phyloP scores from a whole-genome alignment of 2,888 invertebrate genomes.

The Sarcophaga rosellei region DNA sequence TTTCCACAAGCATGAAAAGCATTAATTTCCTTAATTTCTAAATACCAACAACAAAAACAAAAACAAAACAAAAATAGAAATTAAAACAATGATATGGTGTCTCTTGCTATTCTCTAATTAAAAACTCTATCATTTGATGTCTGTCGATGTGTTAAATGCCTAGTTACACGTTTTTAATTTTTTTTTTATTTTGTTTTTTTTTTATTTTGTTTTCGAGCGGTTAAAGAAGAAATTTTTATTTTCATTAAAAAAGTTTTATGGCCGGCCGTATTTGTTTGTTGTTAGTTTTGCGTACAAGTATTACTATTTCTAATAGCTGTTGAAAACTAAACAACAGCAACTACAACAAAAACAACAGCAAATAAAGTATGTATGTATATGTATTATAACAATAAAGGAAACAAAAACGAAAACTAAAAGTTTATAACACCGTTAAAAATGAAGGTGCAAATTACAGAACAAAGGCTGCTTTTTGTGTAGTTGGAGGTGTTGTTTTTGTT shows the following conservation, averaged over 20 bases:
- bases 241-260: conserved; percentile 66
- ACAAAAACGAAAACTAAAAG: conserved; percentile 63
- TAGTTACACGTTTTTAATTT: not conserved
- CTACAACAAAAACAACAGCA: not conserved
- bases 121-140: conserved; percentile 15
- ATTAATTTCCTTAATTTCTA: too few species aligned
- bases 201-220: not conserved
- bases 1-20: too few species aligned
- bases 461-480: conserved; percentile 63
- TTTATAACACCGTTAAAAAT: conserved; percentile 70
- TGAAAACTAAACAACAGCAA: not conserved
- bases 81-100: conserved; percentile 1
- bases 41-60: not conserved
- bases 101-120: not conserved
- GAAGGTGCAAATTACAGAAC: conserved; percentile 78
- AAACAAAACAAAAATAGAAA: not conserved
- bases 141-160: conserved; percentile 10
- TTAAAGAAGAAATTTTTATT: conserved; percentile 23
- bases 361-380: not conserved
- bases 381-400: conserved; percentile 13
- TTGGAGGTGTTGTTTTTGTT: conserved; percentile 47
- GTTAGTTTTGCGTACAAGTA: conserved; percentile 44
- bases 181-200: not conserved
- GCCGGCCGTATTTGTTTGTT: conserved; percentile 16
- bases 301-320: conserved; percentile 28